Evolutionary conservation across 2,113 vertebrate genomes (phyloP), one percentile per base, ranked within the genome.

Genomic region (Stercorarius parasiticus): DNA sequence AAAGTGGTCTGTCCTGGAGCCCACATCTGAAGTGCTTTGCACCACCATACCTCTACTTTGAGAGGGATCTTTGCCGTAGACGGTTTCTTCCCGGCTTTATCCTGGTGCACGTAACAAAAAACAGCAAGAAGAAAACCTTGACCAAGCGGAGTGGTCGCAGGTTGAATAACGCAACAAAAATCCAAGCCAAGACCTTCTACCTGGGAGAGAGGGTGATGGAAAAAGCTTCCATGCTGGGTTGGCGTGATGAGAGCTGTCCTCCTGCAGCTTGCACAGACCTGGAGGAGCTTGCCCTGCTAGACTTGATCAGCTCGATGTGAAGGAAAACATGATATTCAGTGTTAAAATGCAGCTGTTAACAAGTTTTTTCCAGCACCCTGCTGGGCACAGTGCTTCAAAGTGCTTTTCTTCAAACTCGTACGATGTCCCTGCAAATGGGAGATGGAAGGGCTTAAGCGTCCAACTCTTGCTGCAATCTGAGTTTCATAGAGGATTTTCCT

Each of bases 381-480:
- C 47, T 36, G 58, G 40, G 45, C 26, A 7, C 0, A 5, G 34
- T 36, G 52, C n/a, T 82, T 42, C 40, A 7, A 62, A 43, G 34
- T 32, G n/a, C 23, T 71, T 47, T 29, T 34, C 64, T 72, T 67
- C 22, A 21, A 59, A 56, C 55, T 79, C 1, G 0, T 52, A 4
- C 0, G 4, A 25, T 5, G 0, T 27, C 17, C 7, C 47, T 56
- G 36, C n/a, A 5, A 13, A 29, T 20, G n/a, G 17, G 40, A 65
- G 13, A 10, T 25, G 32, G 38, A 49, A 69, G 49, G 59, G 42
- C 34, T 43, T 11, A 45, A 79, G 42, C 14, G 25, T 47, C 64
- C 29, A 6, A 2, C 17, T 67, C 26, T 26, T 25, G 3, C 38
- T 42, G 53, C 27, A 67, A 17, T 30, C 21, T 20, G 50, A 27